Evolutionary conservation across 2,797 vertebrate genomes (phyloP).

Genomic region (Enteromius viviparus): DNA sequence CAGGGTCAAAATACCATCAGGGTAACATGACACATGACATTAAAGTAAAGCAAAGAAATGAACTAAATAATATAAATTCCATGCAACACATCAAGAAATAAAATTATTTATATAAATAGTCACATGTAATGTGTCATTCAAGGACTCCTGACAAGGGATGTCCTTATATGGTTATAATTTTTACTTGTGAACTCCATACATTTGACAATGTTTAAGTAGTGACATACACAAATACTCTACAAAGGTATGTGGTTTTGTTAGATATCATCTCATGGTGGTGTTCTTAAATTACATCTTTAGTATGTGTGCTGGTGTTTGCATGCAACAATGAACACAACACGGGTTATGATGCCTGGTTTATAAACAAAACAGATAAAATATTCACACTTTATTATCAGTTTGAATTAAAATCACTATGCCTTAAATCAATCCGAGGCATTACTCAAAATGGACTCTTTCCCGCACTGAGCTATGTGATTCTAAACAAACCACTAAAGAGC

Average conservation of each 20-base stretch:
- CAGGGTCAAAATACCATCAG: not conserved
- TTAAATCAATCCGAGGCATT: not conserved
- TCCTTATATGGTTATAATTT: not conserved
- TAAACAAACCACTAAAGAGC: not conserved
- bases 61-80: not conserved
- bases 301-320: not conserved
- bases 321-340: not conserved
- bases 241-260: not conserved
- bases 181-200: not conserved
- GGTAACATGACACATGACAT: not conserved
- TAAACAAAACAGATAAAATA: not conserved
- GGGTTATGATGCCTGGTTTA: not conserved
- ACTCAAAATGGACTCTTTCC: not conserved
- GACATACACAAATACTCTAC: not conserved
- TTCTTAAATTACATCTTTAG: not conserved
- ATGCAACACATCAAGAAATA: not conserved
- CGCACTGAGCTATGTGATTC: not conserved
- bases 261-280: not conserved
- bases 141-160: not conserved
- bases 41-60: not conserved
- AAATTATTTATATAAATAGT: not conserved
- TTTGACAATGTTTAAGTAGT: not conserved
- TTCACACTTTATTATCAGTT: not conserved
- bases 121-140: not conserved
- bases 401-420: not conserved